Evolutionary conservation across 2,888 invertebrate species (phyloP).

Genomic region (Mythimna ferrago): DNA sequence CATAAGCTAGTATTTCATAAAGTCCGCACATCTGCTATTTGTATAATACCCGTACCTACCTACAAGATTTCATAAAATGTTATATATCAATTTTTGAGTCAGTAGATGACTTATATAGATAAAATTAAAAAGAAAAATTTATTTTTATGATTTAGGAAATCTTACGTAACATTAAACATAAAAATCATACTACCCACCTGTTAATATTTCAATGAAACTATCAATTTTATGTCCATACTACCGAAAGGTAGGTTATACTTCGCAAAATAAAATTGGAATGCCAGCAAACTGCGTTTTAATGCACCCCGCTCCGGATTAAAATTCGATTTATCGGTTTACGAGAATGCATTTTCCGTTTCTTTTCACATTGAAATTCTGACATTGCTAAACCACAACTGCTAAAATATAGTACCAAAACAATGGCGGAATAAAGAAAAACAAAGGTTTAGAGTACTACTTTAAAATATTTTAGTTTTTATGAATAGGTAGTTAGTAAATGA

Average conservation of each 20-base stretch:
- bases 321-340: constrained; percentile 20
- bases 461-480: background rate
- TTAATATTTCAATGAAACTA: constrained; percentile 7
- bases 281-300: background rate
- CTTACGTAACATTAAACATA: background rate
- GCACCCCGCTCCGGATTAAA: constrained; percentile 4
- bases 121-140: too few species aligned
- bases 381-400: background rate
- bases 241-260: background rate
- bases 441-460: background rate
- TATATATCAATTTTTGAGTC: too few species aligned
- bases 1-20: too few species aligned
- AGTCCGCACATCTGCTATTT: too few species aligned
- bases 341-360: constrained; percentile 6
- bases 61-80: too few species aligned
- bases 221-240: background rate
- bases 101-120: too few species aligned
- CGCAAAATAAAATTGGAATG: constrained; percentile 7
- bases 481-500: too few species aligned
- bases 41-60: too few species aligned
- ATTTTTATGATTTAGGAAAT: background rate
- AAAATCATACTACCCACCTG: constrained; percentile 18
- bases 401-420: background rate
- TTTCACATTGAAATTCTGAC: constrained; percentile 28
- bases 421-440: background rate